Evolutionary conservation across 2,797 vertebrate genomes (phyloP).

Genomic region (Spheniscus humboldti): DNA sequence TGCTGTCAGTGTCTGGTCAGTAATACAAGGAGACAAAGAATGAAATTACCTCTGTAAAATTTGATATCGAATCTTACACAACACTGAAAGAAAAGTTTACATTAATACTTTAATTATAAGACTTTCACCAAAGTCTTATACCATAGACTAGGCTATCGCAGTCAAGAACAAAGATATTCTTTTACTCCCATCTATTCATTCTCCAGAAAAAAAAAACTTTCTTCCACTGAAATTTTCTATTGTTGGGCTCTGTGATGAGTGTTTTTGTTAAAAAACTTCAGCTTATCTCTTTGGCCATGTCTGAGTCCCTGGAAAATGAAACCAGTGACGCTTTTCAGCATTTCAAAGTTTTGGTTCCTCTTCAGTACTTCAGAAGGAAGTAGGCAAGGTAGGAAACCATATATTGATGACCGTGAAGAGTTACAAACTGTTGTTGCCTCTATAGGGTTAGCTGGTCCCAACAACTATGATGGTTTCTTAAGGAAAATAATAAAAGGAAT

Average conservation of each 20-base stretch:
- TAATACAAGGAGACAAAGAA: background rate
- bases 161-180: background rate
- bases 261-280: background rate
- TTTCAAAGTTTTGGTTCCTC: background rate
- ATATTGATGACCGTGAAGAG: background rate
- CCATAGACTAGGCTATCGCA: background rate
- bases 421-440: background rate
- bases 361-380: background rate
- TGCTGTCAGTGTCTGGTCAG: background rate
- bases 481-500: background rate
- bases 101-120: background rate
- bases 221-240: background rate
- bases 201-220: background rate
- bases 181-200: background rate
- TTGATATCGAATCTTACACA: background rate
- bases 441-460: background rate
- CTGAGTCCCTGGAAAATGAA: background rate
- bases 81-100: background rate
- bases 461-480: background rate
- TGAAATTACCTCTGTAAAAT: background rate
- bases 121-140: background rate
- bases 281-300: background rate
- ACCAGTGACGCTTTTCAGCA: background rate
- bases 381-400: background rate
- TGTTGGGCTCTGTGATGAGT: background rate